Conservation (phyloP, 2,797 vertebrate genomes). For the Euphonia xanthogaster region DNA sequence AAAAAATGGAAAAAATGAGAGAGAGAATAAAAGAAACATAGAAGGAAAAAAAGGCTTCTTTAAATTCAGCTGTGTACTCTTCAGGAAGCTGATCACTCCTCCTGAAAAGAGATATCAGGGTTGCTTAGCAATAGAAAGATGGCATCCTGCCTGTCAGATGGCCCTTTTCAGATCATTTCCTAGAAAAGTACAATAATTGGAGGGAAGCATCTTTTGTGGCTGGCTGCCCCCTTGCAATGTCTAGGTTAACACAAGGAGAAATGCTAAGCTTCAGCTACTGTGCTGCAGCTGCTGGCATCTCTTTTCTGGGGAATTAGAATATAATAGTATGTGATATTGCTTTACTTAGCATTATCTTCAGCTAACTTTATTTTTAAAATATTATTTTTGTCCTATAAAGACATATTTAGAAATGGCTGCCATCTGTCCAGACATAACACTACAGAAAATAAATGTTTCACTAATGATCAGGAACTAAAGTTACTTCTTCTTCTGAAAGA, state of each 20-base stretch:
- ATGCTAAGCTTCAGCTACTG: background rate
- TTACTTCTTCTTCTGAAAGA: background rate
- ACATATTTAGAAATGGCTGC: background rate
- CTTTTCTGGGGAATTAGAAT: background rate
- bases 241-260: background rate
- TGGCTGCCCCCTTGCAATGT: background rate
- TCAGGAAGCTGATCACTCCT: background rate
- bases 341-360: background rate
- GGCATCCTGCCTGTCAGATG: background rate
- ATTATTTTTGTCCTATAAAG: background rate
- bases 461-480: background rate
- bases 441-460: background rate
- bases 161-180: background rate
- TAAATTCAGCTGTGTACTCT: background rate
- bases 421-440: background rate
- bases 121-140: conserved; percentile 12
- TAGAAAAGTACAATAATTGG: background rate
- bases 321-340: accelerated
- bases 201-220: background rate
- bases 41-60: background rate
- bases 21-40: background rate
- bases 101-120: background rate
- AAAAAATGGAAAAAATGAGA: no score
- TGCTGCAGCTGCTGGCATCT: background rate
- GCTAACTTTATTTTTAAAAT: background rate